A percentile compares a stretch with the other conserved stretches of the same genome.
Conservation (phyloP, 2,797 vertebrate species). For the Phoeniculus purpureus region DNA sequence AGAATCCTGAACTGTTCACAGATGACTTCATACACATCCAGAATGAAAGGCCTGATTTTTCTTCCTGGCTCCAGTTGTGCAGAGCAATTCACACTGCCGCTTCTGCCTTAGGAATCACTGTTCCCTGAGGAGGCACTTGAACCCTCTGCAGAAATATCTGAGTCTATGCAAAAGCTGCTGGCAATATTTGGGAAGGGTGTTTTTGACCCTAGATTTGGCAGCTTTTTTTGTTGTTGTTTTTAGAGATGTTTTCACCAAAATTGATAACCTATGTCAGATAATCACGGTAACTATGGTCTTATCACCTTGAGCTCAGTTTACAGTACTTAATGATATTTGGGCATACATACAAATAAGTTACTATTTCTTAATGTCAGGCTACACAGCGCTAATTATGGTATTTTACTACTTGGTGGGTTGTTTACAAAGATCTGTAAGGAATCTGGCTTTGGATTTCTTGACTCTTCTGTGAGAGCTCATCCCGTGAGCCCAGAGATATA, state of each 20-base stretch:
- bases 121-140: background rate
- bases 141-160: conserved; percentile 12
- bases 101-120: background rate
- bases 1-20: conserved; percentile 13
- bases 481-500: background rate
- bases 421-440: conserved; percentile 25
- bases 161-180: background rate
- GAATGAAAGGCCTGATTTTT: conserved; percentile 31
- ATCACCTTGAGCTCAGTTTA: background rate
- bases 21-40: conserved; percentile 4
- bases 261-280: background rate
- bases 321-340: background rate
- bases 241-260: background rate
- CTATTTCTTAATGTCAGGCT: background rate
- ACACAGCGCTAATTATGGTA: background rate
- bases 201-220: background rate
- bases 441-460: background rate
- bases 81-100: background rate
- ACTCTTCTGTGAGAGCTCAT: background rate
- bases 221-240: background rate
- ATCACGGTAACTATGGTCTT: background rate
- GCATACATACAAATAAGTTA: background rate
- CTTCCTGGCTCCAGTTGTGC: background rate
- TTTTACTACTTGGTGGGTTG: background rate
- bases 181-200: background rate